Evolutionary conservation across 2,113 vertebrate species (phyloP).

Genomic region (Mugil cephalus): DNA sequence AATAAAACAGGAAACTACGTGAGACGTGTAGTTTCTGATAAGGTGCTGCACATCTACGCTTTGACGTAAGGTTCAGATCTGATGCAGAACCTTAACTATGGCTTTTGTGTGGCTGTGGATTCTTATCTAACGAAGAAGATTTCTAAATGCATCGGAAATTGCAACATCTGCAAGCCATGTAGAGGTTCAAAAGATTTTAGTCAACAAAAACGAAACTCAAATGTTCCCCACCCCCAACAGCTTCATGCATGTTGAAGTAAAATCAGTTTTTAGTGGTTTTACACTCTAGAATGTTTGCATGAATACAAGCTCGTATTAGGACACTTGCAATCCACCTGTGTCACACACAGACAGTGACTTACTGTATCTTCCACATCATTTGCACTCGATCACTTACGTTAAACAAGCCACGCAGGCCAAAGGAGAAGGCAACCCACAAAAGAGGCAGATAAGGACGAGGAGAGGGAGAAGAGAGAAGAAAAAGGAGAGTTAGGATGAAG

Average conservation of each 20-base stretch:
- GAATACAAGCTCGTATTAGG: conserved; percentile 2
- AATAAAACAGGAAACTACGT: too few species aligned
- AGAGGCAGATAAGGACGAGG: conserved; percentile 40
- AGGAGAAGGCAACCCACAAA: conserved; percentile 40
- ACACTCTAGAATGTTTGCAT: conserved; percentile 1
- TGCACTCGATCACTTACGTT: conserved; percentile 62
- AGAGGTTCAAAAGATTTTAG: background rate
- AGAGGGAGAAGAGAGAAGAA: conserved; percentile 36
- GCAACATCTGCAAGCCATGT: too few species aligned
- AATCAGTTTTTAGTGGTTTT: background rate
- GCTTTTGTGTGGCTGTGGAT: too few species aligned
- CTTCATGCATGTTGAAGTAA: background rate
- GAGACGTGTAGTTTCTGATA: too few species aligned
- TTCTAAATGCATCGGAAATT: too few species aligned
- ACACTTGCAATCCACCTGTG: background rate
- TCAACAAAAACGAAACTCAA: background rate
- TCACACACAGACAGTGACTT: conserved; percentile 26
- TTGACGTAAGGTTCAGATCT: too few species aligned
- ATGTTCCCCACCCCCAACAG: accelerated
- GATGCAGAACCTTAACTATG: too few species aligned
- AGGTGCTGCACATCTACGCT: too few species aligned
- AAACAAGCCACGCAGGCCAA: conserved; percentile 30
- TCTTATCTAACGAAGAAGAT: too few species aligned
- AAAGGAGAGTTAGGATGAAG: conserved; percentile 53
- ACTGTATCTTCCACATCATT: conserved; percentile 39